These are phyloP conservation scores for Osmerus mordax DNA, from an alignment of 2,113 vertebrate species.

Conservation along the genomic window DNA sequence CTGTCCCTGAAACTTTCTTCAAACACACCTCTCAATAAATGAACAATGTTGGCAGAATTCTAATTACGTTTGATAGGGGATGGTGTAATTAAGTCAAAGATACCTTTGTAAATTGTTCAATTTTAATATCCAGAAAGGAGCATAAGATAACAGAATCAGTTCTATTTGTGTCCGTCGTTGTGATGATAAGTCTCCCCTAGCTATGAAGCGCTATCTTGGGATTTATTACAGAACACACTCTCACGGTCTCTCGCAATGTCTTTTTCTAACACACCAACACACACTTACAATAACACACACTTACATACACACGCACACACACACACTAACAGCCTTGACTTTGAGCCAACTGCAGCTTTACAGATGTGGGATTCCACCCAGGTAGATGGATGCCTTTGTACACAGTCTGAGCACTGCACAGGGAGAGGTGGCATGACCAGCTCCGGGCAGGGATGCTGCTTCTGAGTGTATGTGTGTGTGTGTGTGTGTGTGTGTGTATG, in stretches of 20 bases:
- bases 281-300: background rate
- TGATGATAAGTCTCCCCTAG: background rate
- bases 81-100: constrained; percentile 5
- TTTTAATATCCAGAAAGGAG: constrained; percentile 8
- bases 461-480: constrained; percentile 11
- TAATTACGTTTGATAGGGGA: constrained; percentile 5
- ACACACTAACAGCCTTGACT: background rate
- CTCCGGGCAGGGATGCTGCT: background rate
- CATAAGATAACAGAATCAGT: background rate
- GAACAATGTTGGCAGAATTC: background rate
- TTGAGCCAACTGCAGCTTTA: no score
- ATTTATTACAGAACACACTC: background rate
- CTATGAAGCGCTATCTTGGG: background rate
- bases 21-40: background rate
- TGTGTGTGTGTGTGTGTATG: background rate
- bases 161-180: background rate
- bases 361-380: no score
- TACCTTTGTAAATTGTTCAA: background rate
- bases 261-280: background rate
- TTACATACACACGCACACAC: constrained; percentile 11
- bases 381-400: no score
- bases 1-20: background rate
- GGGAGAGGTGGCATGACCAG: background rate
- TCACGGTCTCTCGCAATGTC: background rate
- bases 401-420: background rate